These are phyloP conservation scores for Rhabdophis nuchalis DNA, from an alignment of 2,797 vertebrate species.

Conservation along the genomic window DNA sequence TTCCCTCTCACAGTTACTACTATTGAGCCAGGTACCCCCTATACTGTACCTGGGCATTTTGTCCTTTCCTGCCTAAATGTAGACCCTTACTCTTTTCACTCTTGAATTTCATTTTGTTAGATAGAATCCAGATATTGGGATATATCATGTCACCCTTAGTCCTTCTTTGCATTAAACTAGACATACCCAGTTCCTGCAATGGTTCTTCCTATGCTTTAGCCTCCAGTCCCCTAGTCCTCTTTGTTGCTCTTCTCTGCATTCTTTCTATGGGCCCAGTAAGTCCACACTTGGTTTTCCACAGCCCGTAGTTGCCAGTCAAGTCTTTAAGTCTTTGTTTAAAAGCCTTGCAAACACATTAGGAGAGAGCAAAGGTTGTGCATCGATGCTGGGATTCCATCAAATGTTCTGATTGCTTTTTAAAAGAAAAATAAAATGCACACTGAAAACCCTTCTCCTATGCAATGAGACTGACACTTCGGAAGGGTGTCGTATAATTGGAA, in stretches of 20 bases:
- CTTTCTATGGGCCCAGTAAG: neutral
- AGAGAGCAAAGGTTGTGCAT: neutral
- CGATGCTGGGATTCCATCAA: neutral
- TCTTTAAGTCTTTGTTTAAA: neutral
- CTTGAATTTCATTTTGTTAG: no score
- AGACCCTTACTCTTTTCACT: no score
- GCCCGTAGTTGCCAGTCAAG: neutral
- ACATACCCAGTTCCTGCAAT: neutral
- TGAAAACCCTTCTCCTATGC: neutral
- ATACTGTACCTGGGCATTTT: no score
- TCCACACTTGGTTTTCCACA: neutral
- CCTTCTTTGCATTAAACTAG: no score
- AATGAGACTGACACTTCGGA: neutral
- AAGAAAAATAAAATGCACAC: neutral
- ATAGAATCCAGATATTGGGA: no score
- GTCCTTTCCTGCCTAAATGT: no score
- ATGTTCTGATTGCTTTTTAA: neutral
- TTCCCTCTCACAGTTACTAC: no score
- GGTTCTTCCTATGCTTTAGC: neutral
- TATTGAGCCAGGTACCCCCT: no score
- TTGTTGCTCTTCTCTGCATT: neutral
- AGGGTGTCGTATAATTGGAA: neutral
- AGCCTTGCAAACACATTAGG: neutral
- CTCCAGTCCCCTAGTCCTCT: neutral
- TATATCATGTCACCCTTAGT: no score